Percentiles rank a stretch among this genome's conserved stretches.
phyloP scores from a whole-genome alignment of 1,140 invertebrate species.

The Diploscapter pachys region DNA sequence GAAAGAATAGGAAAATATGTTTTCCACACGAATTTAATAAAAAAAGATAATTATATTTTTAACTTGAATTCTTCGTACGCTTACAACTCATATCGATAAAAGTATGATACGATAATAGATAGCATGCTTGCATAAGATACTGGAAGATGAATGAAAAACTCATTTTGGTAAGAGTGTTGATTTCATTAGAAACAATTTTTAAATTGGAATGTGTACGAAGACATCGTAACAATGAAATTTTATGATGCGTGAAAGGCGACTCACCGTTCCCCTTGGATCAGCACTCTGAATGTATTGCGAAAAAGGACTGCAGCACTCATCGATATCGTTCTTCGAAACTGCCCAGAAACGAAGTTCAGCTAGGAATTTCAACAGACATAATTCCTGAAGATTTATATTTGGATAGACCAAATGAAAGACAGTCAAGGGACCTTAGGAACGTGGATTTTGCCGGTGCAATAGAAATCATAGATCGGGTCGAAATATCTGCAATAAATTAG shows the following conservation, averaged over 20 bases:
- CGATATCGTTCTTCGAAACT: conserved; percentile 56
- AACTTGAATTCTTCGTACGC: background rate
- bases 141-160: too few relatives aligned
- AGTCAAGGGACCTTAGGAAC: conserved; percentile 58
- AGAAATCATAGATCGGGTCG: conserved; percentile 58
- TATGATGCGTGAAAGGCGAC: conserved; percentile 21
- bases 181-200: too few relatives aligned
- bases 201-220: too few relatives aligned
- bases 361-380: conserved; percentile 57
- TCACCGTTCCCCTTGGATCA: conserved; percentile 45
- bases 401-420: conserved; percentile 23
- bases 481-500: conserved; percentile 48
- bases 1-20: too few relatives aligned
- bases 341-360: conserved; percentile 55
- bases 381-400: too few relatives aligned
- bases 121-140: too few relatives aligned
- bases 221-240: too few relatives aligned
- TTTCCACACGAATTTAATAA: too few relatives aligned
- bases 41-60: background rate
- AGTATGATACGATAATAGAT: too few relatives aligned
- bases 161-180: too few relatives aligned
- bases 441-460: conserved; percentile 56
- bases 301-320: conserved; percentile 56
- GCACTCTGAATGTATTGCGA: conserved; percentile 51
- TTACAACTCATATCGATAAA: too few relatives aligned